Conservation (phyloP, 1,140 invertebrate species). For the Carposina sasakii region DNA sequence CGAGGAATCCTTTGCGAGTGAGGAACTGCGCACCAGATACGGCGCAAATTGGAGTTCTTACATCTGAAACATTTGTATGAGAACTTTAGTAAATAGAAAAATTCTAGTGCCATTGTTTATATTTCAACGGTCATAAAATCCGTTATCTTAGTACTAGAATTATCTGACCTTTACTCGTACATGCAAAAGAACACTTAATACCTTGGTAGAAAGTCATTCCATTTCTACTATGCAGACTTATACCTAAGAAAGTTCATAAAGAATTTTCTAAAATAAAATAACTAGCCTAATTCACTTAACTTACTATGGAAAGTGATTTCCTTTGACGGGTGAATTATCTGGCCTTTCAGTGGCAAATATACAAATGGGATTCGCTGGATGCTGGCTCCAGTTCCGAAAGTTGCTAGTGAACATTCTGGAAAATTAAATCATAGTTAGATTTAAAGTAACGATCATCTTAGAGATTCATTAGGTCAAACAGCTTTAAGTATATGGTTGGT, state of each 20-base stretch:
- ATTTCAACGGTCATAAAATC: neutral
- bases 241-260: too few species aligned
- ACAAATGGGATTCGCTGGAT: slow-evolving; percentile 88
- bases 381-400: slow-evolving; percentile 83
- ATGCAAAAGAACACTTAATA: too few species aligned
- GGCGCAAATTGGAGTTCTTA: slow-evolving; percentile 85
- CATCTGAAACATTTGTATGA: slow-evolving; percentile 69
- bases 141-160: too few species aligned
- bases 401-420: slow-evolving; percentile 86
- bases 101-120: neutral
- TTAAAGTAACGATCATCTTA: slow-evolving; percentile 2
- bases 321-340: slow-evolving; percentile 89
- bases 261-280: too few species aligned
- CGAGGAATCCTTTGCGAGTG: slow-evolving; percentile 82
- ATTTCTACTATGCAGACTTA: too few species aligned
- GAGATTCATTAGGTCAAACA: too few species aligned
- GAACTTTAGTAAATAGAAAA: slow-evolving; percentile 2
- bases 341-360: slow-evolving; percentile 85
- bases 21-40: slow-evolving; percentile 89
- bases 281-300: too few species aligned
- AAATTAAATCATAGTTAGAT: too few species aligned
- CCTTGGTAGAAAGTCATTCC: too few species aligned
- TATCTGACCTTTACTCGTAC: too few species aligned
- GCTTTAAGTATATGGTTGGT: too few species aligned
- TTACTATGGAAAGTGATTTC: slow-evolving; percentile 88